Evolutionary conservation across 2,797 vertebrate genomes (phyloP).

Genomic region (Coilia nasus): DNA sequence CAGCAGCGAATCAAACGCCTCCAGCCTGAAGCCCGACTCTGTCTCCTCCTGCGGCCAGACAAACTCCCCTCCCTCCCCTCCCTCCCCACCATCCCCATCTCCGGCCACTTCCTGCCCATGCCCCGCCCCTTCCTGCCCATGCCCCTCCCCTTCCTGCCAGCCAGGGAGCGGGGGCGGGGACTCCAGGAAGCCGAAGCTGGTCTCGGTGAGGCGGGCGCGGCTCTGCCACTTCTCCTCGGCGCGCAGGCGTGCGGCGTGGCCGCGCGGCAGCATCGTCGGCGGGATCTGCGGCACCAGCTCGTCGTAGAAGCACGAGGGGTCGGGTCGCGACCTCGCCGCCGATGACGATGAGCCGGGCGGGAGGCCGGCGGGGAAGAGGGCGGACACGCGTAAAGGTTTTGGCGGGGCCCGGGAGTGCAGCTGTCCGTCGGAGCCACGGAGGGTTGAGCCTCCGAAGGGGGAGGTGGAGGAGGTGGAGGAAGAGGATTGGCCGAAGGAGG

Average conservation of each 20-base stretch:
- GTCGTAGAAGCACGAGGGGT: slow-evolving; percentile 74
- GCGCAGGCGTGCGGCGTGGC: slow-evolving; percentile 75
- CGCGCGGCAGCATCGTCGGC: slow-evolving; percentile 49
- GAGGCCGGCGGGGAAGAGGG: slow-evolving; percentile 62
- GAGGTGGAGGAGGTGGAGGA: slow-evolving; percentile 21
- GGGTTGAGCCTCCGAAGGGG: slow-evolving; percentile 62
- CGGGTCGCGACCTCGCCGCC: background rate
- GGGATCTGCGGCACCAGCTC: slow-evolving; percentile 76
- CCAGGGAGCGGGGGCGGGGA: slow-evolving; percentile 31
- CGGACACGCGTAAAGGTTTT: slow-evolving; percentile 80
- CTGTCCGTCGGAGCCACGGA: slow-evolving; percentile 85
- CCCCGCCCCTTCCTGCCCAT: slow-evolving; percentile 30
- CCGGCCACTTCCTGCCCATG: slow-evolving; percentile 26
- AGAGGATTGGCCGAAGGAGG: slow-evolving; percentile 18
- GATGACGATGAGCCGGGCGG: slow-evolving; percentile 40
- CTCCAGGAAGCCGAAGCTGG: slow-evolving; percentile 80
- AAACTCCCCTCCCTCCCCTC: slow-evolving; percentile 67
- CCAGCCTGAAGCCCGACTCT: slow-evolving; percentile 74
- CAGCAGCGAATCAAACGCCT: slow-evolving; percentile 74
- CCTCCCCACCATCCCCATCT: too few species aligned
- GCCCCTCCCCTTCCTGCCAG: slow-evolving; percentile 39
- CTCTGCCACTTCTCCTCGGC: slow-evolving; percentile 82
- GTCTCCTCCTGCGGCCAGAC: slow-evolving; percentile 75
- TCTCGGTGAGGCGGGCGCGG: slow-evolving; percentile 77
- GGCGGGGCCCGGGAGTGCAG: slow-evolving; percentile 82